Evolutionary conservation across 2,797 vertebrate genomes (phyloP).

Genomic region (Rhinella marina): DNA sequence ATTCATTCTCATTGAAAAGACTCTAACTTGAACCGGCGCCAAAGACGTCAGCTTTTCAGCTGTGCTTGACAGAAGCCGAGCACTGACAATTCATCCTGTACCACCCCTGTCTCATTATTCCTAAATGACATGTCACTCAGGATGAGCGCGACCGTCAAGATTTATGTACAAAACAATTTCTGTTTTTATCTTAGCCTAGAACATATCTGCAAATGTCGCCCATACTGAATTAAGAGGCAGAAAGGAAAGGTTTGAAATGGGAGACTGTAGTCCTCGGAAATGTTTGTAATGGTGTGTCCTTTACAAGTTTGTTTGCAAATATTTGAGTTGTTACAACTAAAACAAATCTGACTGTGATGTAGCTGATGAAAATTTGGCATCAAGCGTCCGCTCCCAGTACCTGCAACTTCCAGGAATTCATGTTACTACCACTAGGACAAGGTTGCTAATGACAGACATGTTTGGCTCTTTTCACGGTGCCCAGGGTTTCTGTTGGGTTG

Average conservation of each 20-base stretch:
- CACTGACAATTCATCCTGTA: conserved; percentile 13
- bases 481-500: no score
- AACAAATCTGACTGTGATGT: not conserved
- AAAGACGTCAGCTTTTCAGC: conserved; percentile 37
- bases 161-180: conserved; percentile 19
- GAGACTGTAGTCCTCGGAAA: not conserved
- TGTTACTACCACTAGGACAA: no score
- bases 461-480: no score
- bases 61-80: conserved; percentile 46
- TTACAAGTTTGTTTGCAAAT: not conserved
- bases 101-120: conserved; percentile 31
- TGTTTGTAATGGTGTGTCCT: not conserved
- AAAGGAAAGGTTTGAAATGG: not conserved
- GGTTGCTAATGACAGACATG: no score
- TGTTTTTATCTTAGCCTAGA: conserved; percentile 24
- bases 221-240: not conserved
- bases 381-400: no score
- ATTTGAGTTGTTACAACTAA: no score
- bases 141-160: not conserved
- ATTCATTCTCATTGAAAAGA: conserved; percentile 42
- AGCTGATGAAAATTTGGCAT: not conserved
- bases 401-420: no score
- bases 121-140: conserved; percentile 45
- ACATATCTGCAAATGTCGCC: not conserved
- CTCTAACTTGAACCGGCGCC: conserved; percentile 28